A percentile compares a stretch with the other conserved stretches of the same genome.
Evolutionary conservation across 2,797 vertebrate genomes (phyloP).

Genomic region (Onychomys torridus): DNA sequence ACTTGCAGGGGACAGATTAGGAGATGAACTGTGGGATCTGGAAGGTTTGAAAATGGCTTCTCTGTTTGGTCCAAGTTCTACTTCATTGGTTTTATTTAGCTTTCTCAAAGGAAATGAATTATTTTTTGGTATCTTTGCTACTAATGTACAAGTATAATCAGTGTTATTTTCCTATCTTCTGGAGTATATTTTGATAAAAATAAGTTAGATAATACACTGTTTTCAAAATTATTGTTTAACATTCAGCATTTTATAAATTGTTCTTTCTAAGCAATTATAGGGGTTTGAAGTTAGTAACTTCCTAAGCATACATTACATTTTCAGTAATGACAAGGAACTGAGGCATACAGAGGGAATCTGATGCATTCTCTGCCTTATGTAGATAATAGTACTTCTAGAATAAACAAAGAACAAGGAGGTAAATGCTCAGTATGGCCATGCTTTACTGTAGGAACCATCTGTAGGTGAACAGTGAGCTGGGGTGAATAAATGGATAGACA

Average conservation of each 20-base stretch:
- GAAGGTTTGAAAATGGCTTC: slow-evolving; percentile 53
- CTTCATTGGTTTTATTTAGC: slow-evolving; percentile 26
- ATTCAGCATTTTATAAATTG: slow-evolving; percentile 36
- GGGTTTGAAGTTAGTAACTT: slow-evolving; percentile 58
- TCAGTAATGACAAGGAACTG: background rate
- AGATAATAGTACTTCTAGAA: background rate
- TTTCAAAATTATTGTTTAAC: slow-evolving; percentile 27
- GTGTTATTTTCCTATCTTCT: slow-evolving; percentile 62
- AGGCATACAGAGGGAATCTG: background rate
- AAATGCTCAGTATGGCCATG: background rate
- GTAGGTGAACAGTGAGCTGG: background rate
- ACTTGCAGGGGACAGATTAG: slow-evolving; percentile 48
- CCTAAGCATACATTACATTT: slow-evolving; percentile 18
- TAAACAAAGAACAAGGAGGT: background rate
- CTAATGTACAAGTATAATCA: slow-evolving; percentile 33
- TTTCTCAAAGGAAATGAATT: slow-evolving; percentile 49
- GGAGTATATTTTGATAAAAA: slow-evolving; percentile 58
- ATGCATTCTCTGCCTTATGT: background rate
- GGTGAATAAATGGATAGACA: background rate
- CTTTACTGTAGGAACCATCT: background rate
- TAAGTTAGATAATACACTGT: slow-evolving; percentile 57
- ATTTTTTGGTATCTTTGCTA: slow-evolving; percentile 11
- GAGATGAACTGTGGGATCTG: slow-evolving; percentile 32
- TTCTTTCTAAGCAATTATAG: slow-evolving; percentile 32
- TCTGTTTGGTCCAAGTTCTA: slow-evolving; percentile 47